Evolutionary conservation across 2,113 vertebrate genomes (phyloP).

Genomic region (Globicephala melas): DNA sequence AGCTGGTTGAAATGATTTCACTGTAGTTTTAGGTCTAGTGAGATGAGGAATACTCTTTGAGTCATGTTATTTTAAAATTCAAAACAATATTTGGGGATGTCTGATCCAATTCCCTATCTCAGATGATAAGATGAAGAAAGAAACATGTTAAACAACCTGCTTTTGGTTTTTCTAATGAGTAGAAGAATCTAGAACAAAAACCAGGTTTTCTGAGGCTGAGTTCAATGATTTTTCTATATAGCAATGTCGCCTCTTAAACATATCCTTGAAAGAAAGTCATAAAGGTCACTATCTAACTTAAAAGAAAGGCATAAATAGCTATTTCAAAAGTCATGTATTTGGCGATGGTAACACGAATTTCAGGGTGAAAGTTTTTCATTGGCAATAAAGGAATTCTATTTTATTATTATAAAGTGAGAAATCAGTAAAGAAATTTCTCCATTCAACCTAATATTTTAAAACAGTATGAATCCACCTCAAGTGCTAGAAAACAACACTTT

Average conservation of each 20-base stretch:
- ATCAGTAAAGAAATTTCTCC: background rate
- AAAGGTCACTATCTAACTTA: background rate
- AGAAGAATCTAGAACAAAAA: background rate
- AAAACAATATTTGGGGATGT: background rate
- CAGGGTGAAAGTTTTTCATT: background rate
- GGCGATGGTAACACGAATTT: background rate
- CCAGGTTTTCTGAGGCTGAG: background rate
- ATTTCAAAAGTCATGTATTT: background rate
- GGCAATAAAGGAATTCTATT: background rate
- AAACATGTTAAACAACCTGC: background rate
- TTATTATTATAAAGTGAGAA: constrained; percentile 20
- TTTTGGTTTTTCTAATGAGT: background rate
- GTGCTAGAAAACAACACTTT: background rate
- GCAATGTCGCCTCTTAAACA: background rate
- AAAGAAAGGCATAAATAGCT: background rate
- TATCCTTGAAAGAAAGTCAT: background rate
- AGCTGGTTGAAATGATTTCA: background rate
- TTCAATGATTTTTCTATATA: background rate
- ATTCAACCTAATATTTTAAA: constrained; percentile 31
- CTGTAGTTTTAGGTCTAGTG: background rate
- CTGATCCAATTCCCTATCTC: background rate
- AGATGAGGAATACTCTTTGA: background rate
- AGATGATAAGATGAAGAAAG: background rate
- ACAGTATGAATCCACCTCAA: background rate
- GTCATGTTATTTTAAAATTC: background rate